Evolutionary conservation across 2,888 invertebrate species (phyloP).

Genomic region (Drosophila melanocephala): DNA sequence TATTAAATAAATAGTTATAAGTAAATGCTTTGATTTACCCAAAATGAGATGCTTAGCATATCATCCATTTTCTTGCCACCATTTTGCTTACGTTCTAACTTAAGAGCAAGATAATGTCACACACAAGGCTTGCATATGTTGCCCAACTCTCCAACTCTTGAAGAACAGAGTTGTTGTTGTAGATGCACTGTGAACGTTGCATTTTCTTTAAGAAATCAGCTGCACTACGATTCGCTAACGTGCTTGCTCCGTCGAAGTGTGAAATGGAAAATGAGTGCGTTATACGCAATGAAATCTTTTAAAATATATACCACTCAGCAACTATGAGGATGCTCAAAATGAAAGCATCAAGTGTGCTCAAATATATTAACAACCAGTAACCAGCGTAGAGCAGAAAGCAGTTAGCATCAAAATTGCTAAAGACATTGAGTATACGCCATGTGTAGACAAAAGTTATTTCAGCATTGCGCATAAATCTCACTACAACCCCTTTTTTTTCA

Average conservation of each 20-base stretch:
- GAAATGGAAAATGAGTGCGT: conserved; percentile 67
- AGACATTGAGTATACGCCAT: conserved; percentile 5
- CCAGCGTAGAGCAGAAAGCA: background rate
- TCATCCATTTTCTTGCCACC: background rate
- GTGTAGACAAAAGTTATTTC: background rate
- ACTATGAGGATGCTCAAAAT: background rate
- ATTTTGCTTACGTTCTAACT: background rate
- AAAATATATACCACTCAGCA: conserved; percentile 9
- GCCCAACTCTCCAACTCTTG: background rate
- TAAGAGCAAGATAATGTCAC: conserved; percentile 36
- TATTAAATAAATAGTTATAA: background rate
- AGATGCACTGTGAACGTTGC: background rate
- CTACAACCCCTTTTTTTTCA: background rate
- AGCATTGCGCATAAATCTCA: background rate
- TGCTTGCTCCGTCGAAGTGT: conserved; percentile 52
- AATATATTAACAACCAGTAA: too few relatives aligned
- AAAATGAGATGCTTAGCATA: background rate
- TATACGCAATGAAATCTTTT: conserved; percentile 47
- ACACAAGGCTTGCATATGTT: conserved; percentile 7
- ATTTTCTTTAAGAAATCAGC: background rate
- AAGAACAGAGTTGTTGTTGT: background rate
- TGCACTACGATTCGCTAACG: background rate
- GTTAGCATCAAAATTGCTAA: background rate
- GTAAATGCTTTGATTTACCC: background rate
- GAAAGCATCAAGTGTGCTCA: background rate